These are phyloP conservation scores for Clunio marinus DNA, from an alignment of 2,888 invertebrate species.

Conservation along the genomic window DNA sequence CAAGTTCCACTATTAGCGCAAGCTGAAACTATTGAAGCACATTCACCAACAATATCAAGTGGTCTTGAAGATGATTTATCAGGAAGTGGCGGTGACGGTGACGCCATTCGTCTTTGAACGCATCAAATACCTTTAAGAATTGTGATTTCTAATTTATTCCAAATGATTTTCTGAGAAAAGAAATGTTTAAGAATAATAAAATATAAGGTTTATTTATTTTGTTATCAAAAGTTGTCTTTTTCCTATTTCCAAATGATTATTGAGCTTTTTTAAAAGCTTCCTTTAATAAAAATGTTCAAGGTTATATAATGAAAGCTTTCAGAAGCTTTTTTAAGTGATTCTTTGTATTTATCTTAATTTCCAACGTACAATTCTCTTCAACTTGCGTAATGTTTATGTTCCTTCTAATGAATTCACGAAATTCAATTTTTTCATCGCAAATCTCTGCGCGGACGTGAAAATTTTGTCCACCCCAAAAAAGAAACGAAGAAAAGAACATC, in stretches of 20 bases:
- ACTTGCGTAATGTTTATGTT: too few relatives aligned
- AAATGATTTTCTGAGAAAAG: neutral
- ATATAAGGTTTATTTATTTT: neutral
- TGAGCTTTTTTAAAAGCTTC: too few relatives aligned
- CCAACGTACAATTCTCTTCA: too few relatives aligned
- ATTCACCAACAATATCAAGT: slow-evolving; percentile 42
- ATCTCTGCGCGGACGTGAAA: neutral
- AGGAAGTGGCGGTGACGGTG: slow-evolving; percentile 40
- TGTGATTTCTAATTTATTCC: neutral
- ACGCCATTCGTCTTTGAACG: neutral
- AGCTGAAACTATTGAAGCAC: slow-evolving; percentile 42
- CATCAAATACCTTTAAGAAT: neutral
- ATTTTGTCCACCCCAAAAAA: neutral
- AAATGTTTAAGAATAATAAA: neutral
- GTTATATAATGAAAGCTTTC: too few relatives aligned
- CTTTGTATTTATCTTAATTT: too few relatives aligned
- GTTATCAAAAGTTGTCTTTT: too few relatives aligned
- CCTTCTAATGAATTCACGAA: neutral
- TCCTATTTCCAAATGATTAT: too few relatives aligned
- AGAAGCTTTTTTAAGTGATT: too few relatives aligned
- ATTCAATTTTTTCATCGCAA: slow-evolving; percentile 7
- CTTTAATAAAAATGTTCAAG: too few relatives aligned
- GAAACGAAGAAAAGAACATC: neutral
- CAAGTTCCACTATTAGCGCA: slow-evolving; percentile 63
- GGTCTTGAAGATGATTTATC: slow-evolving; percentile 42